Percentiles rank a stretch among this genome's conserved stretches.
These are phyloP conservation scores for Poeciliopsis turneri DNA, from an alignment of 2,797 vertebrate genomes.

Conservation along the genomic window DNA sequence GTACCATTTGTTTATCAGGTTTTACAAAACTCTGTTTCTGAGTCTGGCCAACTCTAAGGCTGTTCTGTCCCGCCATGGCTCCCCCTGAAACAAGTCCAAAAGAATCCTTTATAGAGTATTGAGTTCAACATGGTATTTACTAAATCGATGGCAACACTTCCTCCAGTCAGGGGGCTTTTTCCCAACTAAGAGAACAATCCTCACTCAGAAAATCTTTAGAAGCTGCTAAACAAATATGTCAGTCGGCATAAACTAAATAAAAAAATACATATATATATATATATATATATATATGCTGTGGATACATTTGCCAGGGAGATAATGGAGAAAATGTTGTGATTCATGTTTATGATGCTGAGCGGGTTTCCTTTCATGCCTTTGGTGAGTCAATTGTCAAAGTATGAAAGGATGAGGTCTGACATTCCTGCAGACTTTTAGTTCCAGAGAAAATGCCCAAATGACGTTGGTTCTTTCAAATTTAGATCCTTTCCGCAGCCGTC, in stretches of 20 bases:
- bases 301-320: too few relatives aligned
- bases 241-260: neutral
- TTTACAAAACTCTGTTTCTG: neutral
- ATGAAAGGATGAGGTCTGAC: neutral
- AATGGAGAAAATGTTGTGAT: neutral
- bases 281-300: too few relatives aligned
- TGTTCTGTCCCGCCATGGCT: neutral
- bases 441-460: neutral
- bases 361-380: neutral
- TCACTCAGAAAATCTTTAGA: neutral
- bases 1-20: neutral
- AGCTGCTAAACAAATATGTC: neutral
- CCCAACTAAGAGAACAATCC: neutral
- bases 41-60: neutral
- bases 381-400: neutral
- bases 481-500: too few relatives aligned
- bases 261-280: too few relatives aligned
- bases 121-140: conserved; percentile 28
- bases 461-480: too few relatives aligned
- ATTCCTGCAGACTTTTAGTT: neutral
- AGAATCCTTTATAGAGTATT: conserved; percentile 22
- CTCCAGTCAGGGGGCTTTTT: neutral
- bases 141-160: neutral
- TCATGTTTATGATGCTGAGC: neutral
- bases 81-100: conserved; percentile 62